Evolutionary conservation across 2,797 vertebrate genomes (phyloP).

Genomic region (Melanotaenia parkinsoni): DNA sequence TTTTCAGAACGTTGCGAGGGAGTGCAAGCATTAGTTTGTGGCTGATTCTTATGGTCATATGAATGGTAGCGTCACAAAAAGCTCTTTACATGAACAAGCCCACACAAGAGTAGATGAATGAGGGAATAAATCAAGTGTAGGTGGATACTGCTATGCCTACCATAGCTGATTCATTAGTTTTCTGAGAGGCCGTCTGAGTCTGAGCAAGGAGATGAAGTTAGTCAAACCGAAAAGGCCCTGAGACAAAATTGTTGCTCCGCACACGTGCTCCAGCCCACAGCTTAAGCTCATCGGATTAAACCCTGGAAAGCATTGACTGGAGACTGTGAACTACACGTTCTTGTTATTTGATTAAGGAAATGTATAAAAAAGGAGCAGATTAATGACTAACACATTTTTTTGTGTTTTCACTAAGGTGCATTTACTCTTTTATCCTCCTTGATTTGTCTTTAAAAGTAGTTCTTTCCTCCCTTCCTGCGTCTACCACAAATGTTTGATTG

Average conservation of each 20-base stretch:
- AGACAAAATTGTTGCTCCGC: constrained; percentile 31
- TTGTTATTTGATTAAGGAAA: constrained; percentile 36
- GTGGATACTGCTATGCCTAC: constrained; percentile 29
- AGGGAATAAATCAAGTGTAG: constrained; percentile 41
- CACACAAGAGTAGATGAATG: constrained; percentile 51
- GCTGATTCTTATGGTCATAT: constrained; percentile 31
- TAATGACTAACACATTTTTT: constrained; percentile 57
- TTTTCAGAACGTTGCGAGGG: constrained; percentile 1
- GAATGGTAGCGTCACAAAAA: constrained; percentile 46
- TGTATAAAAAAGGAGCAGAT: constrained; percentile 36
- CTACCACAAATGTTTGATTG: constrained; percentile 64
- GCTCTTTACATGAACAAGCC: constrained; percentile 39
- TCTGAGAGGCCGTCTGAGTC: constrained; percentile 19
- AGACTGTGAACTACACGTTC: constrained; percentile 36
- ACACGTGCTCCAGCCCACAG: constrained; percentile 46
- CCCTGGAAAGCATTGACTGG: constrained; percentile 52
- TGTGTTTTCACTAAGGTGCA: constrained; percentile 8
- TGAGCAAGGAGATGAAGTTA: constrained; percentile 47
- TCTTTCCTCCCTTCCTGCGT: constrained; percentile 39
- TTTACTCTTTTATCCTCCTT: neutral
- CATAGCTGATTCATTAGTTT: constrained; percentile 46
- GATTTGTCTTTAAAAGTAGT: constrained; percentile 57
- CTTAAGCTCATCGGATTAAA: constrained; percentile 74
- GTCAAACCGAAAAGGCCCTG: constrained; percentile 32
- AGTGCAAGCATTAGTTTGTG: constrained; percentile 17